Evolutionary conservation across 2,113 vertebrate species (phyloP).

Genomic region (Forbesichthys agassizii): DNA sequence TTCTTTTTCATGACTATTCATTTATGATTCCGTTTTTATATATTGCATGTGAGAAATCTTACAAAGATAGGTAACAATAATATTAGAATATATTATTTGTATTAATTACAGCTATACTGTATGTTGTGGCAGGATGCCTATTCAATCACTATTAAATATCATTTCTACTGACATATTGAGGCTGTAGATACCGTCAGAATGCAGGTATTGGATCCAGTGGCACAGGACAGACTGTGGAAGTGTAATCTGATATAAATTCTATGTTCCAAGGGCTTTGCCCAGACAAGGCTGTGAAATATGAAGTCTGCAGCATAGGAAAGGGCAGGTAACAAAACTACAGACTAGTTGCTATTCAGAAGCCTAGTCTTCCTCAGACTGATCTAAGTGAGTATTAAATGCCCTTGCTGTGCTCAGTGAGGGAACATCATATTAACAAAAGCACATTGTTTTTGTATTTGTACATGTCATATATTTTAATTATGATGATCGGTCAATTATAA

Average conservation of each 20-base stretch:
- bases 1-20: background rate
- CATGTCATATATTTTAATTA: too few species aligned
- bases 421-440: too few species aligned
- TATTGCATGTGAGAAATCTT: background rate
- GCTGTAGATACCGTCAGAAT: background rate
- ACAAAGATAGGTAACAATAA: background rate
- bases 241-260: constrained; percentile 48
- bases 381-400: constrained; percentile 41
- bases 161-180: background rate
- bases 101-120: background rate
- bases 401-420: constrained; percentile 3
- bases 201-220: constrained; percentile 1
- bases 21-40: too few species aligned
- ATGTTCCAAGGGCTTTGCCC: constrained; percentile 48
- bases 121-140: background rate
- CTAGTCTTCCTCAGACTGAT: constrained; percentile 41
- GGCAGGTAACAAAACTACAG: constrained; percentile 58
- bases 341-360: constrained; percentile 66
- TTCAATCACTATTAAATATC: background rate
- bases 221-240: constrained; percentile 36
- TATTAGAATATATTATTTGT: background rate
- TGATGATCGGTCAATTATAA: too few species aligned
- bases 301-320: constrained; percentile 59
- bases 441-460: too few species aligned
- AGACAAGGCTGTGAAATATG: constrained; percentile 64